Evolutionary conservation across 2,113 vertebrate species (phyloP), one percentile per base, ranked within the genome.

Genomic region (Phocoena sinus): DNA sequence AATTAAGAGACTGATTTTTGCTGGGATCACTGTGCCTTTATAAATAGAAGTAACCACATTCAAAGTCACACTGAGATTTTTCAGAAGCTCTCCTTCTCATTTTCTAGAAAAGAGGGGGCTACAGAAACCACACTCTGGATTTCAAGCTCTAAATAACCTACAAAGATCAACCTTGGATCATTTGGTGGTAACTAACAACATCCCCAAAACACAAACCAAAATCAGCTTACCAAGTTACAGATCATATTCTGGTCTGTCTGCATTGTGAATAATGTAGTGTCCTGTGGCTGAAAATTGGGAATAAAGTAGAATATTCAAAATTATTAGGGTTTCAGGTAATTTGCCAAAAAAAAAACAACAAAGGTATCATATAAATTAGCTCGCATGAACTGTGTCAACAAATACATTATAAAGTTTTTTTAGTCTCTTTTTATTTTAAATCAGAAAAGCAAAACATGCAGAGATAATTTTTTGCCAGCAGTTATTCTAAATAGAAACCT

Each of bases 151-250:
- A 79, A 62, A 96, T 14, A 44, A 77, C 13, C 60, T 47, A 60
- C 60, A 82, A 26, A 31, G 31, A 77, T 50, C 38, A 62, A 60
- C 8, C 20, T 50, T 58, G 56, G 21, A 41, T 63, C 65, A 50
- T 26, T 6, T 1, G 3, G 11, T 1, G 6, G 20, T 70, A 77
- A 68, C 23, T 90, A 53, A 73, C 25, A 70, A 81, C 23, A 50
- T 70, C 14, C 23, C 82, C 36, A 67, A 87, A 91, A 96, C 93
- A 96, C 17, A 74, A 62, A 36, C 5, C 21, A 53, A 97, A 92
- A 36, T 53, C n/a, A 94, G 99, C 99, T 99, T 98, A 99, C 99
- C 99, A 99, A 98, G 71, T 98, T 97, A 95, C 99, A 98, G 94
- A 99, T 91, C 91, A 98, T 94, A 93, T 97, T 98, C 94, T 99